Evolutionary conservation across 2,113 vertebrate species (phyloP), one percentile per base, ranked within the genome.

Genomic region (Callithrix jacchus): DNA sequence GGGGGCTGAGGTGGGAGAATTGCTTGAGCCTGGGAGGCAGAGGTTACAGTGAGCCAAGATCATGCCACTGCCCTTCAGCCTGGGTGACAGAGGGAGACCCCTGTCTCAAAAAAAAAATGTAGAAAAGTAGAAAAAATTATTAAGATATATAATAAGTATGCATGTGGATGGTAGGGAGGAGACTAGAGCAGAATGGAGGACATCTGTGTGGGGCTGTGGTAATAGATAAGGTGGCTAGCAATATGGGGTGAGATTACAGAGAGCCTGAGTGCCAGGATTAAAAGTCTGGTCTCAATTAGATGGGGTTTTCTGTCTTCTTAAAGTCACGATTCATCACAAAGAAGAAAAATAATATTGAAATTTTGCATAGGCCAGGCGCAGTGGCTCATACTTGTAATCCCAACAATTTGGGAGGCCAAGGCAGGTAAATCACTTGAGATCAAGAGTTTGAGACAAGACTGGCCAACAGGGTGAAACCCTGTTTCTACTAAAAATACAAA

Each of bases 171-270:
- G 35, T 25, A 61, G n/a, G 37, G 85, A 35, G 80, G 20, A 61
- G 7, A 70, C 13, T 6, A 47, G 16, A 93, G 37, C 1, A 42
- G 10, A 81, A 74, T 35, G 64, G 71, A 73, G 45, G 42, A 52
- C 80, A 4, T 23, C 18, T 45, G 12, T n/a, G 9, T 20, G 21
- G 64, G 5, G 5, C 49, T 66, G 66, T 79, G 42, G 32, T 11
- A 66, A 35, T 10, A 95, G 91, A 97, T 96, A 96, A 95, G 5
- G 32, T n/a, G 64, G 68, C 27, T 11, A 18, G 37, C 27, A 56
- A 49, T 49, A 45, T 37, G 77, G 61, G 23, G n/a, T 13, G 12
- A 49, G 37, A 61, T 81, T 70, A 91, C 4, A 87, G 54, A 71
- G 0, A 58, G 47, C 47, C 54, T 42, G 47, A 40, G 21, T n/a